These are phyloP conservation scores for Cyprinella venusta DNA, from an alignment of 2,797 vertebrate genomes.

Conservation along the genomic window DNA sequence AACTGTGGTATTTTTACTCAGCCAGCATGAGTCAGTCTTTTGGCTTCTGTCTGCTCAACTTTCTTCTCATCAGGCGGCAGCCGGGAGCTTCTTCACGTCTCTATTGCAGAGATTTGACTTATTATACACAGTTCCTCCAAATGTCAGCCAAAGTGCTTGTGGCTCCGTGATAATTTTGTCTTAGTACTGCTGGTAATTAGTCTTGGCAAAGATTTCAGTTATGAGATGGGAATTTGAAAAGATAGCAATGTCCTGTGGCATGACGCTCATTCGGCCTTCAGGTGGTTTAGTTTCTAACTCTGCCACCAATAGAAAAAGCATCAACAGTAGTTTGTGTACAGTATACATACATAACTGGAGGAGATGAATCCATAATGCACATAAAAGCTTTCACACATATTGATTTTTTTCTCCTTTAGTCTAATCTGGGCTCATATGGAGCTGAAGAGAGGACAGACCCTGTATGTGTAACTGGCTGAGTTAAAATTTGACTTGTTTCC, in stretches of 20 bases:
- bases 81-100: not conserved
- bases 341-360: constrained; percentile 13
- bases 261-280: not conserved
- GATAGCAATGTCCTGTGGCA: constrained; percentile 4
- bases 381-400: constrained; percentile 20
- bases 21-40: constrained; percentile 30
- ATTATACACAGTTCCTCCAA: constrained; percentile 2
- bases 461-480: not conserved
- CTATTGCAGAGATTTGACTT: not conserved
- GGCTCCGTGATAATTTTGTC: not conserved
- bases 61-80: not conserved
- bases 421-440: constrained; percentile 22
- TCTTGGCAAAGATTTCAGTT: not conserved
- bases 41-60: constrained; percentile 33
- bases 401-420: constrained; percentile 26
- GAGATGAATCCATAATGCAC: constrained; percentile 33
- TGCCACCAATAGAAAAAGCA: not conserved
- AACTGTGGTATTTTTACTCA: constrained; percentile 23
- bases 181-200: constrained; percentile 1
- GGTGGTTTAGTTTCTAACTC: constrained; percentile 4
- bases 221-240: not conserved
- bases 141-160: not conserved
- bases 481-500: not conserved
- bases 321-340: not conserved
- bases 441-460: constrained; percentile 4